These are phyloP conservation scores for Cirrhinus molitorella DNA, from an alignment of 2,797 vertebrate species.

Conservation along the genomic window DNA sequence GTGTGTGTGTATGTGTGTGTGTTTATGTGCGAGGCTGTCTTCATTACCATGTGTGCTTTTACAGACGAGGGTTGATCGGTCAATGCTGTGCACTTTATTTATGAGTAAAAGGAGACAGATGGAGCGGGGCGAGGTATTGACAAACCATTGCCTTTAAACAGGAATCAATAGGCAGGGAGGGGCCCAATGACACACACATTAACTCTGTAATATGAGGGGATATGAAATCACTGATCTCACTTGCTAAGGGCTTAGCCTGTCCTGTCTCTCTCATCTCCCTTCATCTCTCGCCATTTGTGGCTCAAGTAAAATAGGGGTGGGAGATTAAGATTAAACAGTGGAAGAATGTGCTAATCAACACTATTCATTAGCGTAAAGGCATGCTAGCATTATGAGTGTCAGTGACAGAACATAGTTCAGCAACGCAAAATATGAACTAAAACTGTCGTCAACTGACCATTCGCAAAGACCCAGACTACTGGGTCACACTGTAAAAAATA, in stretches of 20 bases:
- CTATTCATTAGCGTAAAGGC: constrained; percentile 22
- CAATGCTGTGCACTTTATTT: constrained; percentile 96
- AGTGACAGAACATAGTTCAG: constrained; percentile 65
- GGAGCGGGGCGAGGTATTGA: constrained; percentile 88
- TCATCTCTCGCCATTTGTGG: not conserved
- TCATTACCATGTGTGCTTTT: constrained; percentile 96
- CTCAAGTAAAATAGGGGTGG: not conserved
- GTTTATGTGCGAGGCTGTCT: constrained; percentile 74
- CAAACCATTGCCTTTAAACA: constrained; percentile 90
- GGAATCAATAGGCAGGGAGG: constrained; percentile 82
- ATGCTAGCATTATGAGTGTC: not conserved
- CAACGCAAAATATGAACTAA: not conserved
- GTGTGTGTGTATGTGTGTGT: constrained; percentile 37
- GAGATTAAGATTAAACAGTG: not conserved
- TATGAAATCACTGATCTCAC: constrained; percentile 73
- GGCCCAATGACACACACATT: constrained; percentile 75
- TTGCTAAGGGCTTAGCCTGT: constrained; percentile 38
- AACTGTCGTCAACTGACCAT: not conserved
- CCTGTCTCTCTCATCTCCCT: constrained; percentile 5
- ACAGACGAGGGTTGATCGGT: constrained; percentile 88
- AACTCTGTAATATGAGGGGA: constrained; percentile 76
- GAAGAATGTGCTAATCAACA: constrained; percentile 43
- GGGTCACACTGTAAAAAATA: too few species aligned
- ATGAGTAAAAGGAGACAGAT: constrained; percentile 97
- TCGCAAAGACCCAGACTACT: too few species aligned